A percentile compares a stretch with the other conserved stretches of the same genome.
Conservation (phyloP, 2,113 vertebrate genomes). For the Coreoperca whiteheadi region DNA sequence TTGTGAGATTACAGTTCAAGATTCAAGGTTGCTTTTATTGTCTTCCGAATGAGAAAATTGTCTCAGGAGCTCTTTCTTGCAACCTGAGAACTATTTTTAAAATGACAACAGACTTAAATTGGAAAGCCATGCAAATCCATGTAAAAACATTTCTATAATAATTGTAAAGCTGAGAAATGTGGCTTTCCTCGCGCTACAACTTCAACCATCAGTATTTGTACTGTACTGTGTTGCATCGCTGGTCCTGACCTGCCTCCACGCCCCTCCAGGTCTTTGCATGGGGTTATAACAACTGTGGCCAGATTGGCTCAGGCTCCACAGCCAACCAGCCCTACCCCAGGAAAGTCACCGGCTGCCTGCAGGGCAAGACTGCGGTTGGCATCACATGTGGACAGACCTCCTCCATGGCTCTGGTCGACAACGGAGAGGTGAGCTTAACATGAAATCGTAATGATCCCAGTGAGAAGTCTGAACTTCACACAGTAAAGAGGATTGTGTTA, state of each 20-base stretch:
- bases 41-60: not conserved
- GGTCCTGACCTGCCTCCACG: not conserved
- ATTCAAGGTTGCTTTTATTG: not conserved
- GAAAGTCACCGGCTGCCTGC: conserved; percentile 88
- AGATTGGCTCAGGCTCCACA: conserved; percentile 95
- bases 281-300: conserved; percentile 97
- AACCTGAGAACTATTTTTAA: not conserved
- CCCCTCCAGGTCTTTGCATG: conserved; percentile 90
- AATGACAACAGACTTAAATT: not conserved
- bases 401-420: conserved; percentile 92
- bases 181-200: not conserved
- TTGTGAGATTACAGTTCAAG: not conserved
- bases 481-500: not conserved
- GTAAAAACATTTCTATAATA: too few species aligned
- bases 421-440: conserved; percentile 87
- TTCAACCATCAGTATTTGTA: not conserved
- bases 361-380: conserved; percentile 87
- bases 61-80: not conserved
- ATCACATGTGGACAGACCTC: conserved; percentile 94
- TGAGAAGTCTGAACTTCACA: not conserved
- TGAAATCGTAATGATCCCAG: too few species aligned
- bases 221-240: not conserved
- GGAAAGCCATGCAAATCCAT: too few species aligned
- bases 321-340: conserved; percentile 93
- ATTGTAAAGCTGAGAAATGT: not conserved